Evolutionary conservation across 1,140 invertebrate genomes (phyloP).

Genomic region (Paralvinella palmiformis): DNA sequence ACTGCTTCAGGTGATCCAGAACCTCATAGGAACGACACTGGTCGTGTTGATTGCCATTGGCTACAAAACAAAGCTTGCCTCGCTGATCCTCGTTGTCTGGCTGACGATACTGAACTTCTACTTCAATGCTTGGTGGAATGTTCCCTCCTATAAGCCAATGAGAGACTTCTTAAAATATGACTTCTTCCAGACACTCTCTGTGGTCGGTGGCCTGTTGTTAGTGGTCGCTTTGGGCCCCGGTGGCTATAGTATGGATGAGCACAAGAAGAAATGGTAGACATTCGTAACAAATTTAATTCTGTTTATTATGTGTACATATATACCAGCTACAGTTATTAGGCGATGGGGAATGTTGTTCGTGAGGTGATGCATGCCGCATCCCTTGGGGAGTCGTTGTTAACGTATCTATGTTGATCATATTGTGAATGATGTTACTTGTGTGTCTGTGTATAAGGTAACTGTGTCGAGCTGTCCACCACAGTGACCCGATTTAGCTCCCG

Average conservation of each 20-base stretch:
- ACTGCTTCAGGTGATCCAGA: constrained; percentile 68
- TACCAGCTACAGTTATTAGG: too few species aligned
- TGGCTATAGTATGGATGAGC: constrained; percentile 96
- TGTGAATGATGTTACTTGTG: too few species aligned
- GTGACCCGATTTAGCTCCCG: too few species aligned
- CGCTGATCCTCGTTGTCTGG: constrained; percentile 85
- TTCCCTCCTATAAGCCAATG: constrained; percentile 88
- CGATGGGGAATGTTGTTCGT: too few species aligned
- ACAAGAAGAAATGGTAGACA: constrained; percentile 70
- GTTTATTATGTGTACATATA: too few species aligned
- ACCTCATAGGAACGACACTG: constrained; percentile 84
- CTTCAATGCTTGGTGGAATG: constrained; percentile 96
- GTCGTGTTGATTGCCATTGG: constrained; percentile 96
- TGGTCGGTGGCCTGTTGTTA: constrained; percentile 97
- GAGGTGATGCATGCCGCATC: too few species aligned
- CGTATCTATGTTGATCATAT: too few species aligned
- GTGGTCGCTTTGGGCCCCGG: constrained; percentile 97
- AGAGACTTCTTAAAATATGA: constrained; percentile 99
- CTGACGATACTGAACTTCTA: constrained; percentile 89
- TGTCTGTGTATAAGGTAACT: too few species aligned
- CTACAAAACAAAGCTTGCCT: constrained; percentile 82
- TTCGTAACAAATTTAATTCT: neutral
- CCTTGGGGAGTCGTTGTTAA: too few species aligned
- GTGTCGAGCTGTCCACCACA: too few species aligned
- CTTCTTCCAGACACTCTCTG: constrained; percentile 98